These are phyloP conservation scores for Pseudomyrmex gracilis DNA, from an alignment of 1,140 invertebrate species.

Conservation along the genomic window DNA sequence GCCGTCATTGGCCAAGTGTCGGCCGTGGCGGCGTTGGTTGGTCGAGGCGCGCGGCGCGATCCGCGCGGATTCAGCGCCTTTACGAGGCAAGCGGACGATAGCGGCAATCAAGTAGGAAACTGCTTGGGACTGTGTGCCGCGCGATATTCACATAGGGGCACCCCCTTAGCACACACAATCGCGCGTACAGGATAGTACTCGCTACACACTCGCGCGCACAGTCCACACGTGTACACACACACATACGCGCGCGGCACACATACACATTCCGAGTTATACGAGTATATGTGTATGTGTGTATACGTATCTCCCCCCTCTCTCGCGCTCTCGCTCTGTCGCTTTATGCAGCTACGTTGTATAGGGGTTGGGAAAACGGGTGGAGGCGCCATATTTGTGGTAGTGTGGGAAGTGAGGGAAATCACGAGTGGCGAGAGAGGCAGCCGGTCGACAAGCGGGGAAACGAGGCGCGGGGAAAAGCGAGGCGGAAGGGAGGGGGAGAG, in stretches of 20 bases:
- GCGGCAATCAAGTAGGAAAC: slow-evolving; percentile 86
- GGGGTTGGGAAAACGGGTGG: slow-evolving; percentile 83
- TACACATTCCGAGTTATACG: background rate
- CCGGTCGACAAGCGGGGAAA: slow-evolving; percentile 67
- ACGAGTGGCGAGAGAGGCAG: slow-evolving; percentile 80
- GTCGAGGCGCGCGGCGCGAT: slow-evolving; percentile 70
- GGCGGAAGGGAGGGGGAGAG: slow-evolving; percentile 43
- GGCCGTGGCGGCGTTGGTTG: slow-evolving; percentile 65
- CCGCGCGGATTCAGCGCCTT: slow-evolving; percentile 81
- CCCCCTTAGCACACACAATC: slow-evolving; percentile 78
- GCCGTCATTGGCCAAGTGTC: slow-evolving; percentile 74
- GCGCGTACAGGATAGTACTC: slow-evolving; percentile 71
- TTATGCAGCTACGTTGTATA: slow-evolving; percentile 73
- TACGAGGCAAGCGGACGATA: slow-evolving; percentile 82
- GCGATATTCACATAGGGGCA: slow-evolving; percentile 84
- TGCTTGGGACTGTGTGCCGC: slow-evolving; percentile 85
- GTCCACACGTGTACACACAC: slow-evolving; percentile 27
- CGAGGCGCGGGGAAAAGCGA: slow-evolving; percentile 54
- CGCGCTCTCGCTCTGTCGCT: slow-evolving; percentile 65
- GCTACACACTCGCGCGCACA: slow-evolving; percentile 67
- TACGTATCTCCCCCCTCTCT: slow-evolving; percentile 55
- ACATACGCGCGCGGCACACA: slow-evolving; percentile 31
- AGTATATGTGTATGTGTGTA: slow-evolving; percentile 36
- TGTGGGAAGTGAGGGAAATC: slow-evolving; percentile 84
- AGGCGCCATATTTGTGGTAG: slow-evolving; percentile 86